Evolutionary conservation across 2,113 vertebrate genomes (phyloP).

Genomic region (Colius striatus): DNA sequence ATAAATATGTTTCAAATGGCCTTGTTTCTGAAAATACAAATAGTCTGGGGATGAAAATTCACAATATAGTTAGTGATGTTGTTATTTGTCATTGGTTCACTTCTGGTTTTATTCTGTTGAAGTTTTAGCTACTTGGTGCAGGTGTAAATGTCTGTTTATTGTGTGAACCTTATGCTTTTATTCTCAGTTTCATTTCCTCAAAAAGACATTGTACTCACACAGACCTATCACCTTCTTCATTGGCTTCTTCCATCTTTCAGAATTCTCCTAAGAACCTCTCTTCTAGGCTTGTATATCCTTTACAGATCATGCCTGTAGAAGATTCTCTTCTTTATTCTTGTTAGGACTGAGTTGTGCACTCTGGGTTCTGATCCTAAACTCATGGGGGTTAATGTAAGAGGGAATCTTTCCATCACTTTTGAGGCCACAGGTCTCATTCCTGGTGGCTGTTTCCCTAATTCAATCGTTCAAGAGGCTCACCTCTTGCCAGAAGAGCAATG

Average conservation of each 20-base stretch:
- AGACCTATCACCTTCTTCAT: not conserved
- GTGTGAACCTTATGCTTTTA: not conserved
- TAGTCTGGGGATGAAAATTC: not conserved
- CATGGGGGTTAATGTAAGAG: not conserved
- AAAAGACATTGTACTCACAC: not conserved
- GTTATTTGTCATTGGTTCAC: not conserved
- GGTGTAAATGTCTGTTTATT: not conserved
- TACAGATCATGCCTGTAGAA: rapidly evolving
- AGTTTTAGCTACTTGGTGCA: not conserved
- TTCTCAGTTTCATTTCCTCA: not conserved
- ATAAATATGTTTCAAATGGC: not conserved
- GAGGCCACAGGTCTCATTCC: not conserved
- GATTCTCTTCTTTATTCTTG: not conserved
- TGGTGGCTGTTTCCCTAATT: not conserved
- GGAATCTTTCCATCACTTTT: not conserved
- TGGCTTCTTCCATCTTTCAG: not conserved
- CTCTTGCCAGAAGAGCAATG: not conserved
- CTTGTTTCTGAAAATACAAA: not conserved
- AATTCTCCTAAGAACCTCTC: not conserved
- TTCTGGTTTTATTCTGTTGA: not conserved
- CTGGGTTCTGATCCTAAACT: not conserved
- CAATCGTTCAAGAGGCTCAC: not conserved
- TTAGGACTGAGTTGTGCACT: not conserved
- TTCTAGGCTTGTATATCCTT: not conserved
- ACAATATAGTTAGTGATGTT: not conserved